Conservation (phyloP, 2,888 invertebrate species). For the Napeogenes inachia region DNA sequence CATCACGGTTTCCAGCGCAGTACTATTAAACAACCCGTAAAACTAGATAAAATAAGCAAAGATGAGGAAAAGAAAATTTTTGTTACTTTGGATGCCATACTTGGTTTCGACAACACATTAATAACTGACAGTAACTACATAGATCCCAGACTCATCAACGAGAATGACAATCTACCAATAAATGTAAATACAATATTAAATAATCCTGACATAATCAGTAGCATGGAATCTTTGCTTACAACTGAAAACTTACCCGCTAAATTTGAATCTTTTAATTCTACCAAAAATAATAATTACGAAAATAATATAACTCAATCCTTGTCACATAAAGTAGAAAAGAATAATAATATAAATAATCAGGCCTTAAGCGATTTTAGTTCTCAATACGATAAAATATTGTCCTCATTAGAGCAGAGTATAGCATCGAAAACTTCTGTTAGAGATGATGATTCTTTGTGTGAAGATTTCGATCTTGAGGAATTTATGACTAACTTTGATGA, state of each 20-base stretch:
- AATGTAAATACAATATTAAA: constrained; percentile 72
- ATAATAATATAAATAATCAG: constrained; percentile 39
- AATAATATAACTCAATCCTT: constrained; percentile 46
- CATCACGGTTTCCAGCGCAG: constrained; percentile 70
- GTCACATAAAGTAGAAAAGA: constrained; percentile 34
- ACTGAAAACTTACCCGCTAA: constrained; percentile 72
- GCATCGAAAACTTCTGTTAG: constrained; percentile 66
- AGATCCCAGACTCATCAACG: constrained; percentile 81
- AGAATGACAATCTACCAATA: constrained; percentile 82
- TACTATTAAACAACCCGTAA: constrained; percentile 64
- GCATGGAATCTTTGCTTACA: constrained; percentile 71
- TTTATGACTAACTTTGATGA: constrained; percentile 83
- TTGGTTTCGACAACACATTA: constrained; percentile 63
- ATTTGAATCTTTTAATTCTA: constrained; percentile 65
- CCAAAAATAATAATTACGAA: constrained; percentile 51
- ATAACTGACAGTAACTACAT: constrained; percentile 75
- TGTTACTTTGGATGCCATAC: constrained; percentile 70
- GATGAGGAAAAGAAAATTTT: constrained; percentile 60
- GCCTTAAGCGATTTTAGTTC: constrained; percentile 64
- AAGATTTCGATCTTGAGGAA: constrained; percentile 81
- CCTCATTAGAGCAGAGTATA: constrained; percentile 70
- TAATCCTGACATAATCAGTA: constrained; percentile 72
- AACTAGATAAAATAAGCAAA: constrained; percentile 69
- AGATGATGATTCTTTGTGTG: constrained; percentile 76
- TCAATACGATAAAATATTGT: constrained; percentile 75